These are phyloP conservation scores for Xestia ashworthii DNA, from an alignment of 2,888 invertebrate genomes.

Conservation along the genomic window DNA sequence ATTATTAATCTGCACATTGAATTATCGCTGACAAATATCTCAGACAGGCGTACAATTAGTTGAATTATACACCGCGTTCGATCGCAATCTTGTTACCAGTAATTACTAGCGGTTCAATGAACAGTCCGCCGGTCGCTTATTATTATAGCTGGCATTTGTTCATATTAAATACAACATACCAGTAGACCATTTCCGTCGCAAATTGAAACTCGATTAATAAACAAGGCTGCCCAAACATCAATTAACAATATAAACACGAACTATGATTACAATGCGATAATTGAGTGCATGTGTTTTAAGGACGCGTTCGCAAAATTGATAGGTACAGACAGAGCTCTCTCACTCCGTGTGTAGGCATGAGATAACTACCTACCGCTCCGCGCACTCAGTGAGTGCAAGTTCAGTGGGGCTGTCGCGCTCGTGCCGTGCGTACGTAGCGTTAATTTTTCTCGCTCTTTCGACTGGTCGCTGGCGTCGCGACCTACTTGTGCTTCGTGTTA, in stretches of 20 bases:
- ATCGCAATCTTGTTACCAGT: conserved; percentile 57
- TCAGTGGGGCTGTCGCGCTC: no score
- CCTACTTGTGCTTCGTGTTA: no score
- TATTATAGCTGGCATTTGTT: conserved; percentile 43
- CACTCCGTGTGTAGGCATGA: no score
- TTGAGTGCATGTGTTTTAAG: conserved; percentile 50
- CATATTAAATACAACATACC: conserved; percentile 42
- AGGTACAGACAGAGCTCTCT: no score
- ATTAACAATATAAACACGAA: conserved; percentile 59
- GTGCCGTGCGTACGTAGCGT: no score
- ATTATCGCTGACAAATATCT: conserved; percentile 62
- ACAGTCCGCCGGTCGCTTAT: conserved; percentile 38
- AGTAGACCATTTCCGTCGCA: conserved; percentile 40
- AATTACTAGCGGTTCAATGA: conserved; percentile 58
- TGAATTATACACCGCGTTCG: conserved; percentile 50
- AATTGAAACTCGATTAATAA: conserved; percentile 50
- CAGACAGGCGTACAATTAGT: conserved; percentile 56
- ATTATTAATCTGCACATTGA: conserved; percentile 63
- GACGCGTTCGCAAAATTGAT: no score
- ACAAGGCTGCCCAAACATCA: conserved; percentile 52
- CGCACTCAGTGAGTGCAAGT: no score
- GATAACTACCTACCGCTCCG: no score
- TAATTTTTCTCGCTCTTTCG: no score
- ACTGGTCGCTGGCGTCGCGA: no score
- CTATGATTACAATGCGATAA: conserved; percentile 54